Evolutionary conservation across 2,113 vertebrate genomes (phyloP).

Genomic region (Sciurus niger): DNA sequence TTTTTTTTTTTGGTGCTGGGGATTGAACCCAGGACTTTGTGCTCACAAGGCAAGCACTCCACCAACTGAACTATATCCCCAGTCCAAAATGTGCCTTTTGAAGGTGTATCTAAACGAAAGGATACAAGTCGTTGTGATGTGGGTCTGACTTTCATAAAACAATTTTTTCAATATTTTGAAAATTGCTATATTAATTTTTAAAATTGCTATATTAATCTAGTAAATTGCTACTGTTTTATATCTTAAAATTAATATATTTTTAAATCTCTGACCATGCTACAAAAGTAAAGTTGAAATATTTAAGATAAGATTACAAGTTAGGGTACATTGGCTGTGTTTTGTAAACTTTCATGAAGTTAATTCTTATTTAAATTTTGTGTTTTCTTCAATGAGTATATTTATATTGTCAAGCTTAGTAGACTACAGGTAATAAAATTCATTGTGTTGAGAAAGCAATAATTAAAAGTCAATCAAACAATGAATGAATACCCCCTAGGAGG

Average conservation of each 20-base stretch:
- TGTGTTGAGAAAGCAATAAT: not conserved
- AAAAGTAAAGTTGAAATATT: slow-evolving; percentile 68
- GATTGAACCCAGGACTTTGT: too few relatives aligned
- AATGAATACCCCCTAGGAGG: slow-evolving; percentile 21
- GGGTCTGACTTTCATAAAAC: slow-evolving; percentile 73
- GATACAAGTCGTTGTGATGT: slow-evolving; percentile 1
- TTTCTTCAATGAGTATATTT: not conserved
- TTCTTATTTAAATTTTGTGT: slow-evolving; percentile 8
- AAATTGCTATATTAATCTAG: slow-evolving; percentile 42
- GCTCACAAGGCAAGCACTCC: too few relatives aligned
- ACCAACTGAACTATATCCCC: too few relatives aligned
- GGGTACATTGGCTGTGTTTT: slow-evolving; percentile 4
- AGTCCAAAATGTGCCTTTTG: slow-evolving; percentile 66
- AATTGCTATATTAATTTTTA: slow-evolving; percentile 75
- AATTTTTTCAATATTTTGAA: slow-evolving; percentile 80
- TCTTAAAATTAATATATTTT: slow-evolving; percentile 67
- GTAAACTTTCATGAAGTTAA: not conserved
- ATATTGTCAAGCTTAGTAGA: slow-evolving; percentile 45
- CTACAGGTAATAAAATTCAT: slow-evolving; percentile 76
- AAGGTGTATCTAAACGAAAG: slow-evolving; percentile 33
- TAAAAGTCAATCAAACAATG: slow-evolving; percentile 41
- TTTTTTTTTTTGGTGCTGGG: too few relatives aligned
- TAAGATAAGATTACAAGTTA: slow-evolving; percentile 8
- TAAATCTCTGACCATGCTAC: slow-evolving; percentile 71
- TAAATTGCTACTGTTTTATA: slow-evolving; percentile 69